These are phyloP conservation scores for Threskiornis aethiopicus DNA, from an alignment of 2,797 vertebrate species.

Conservation along the genomic window DNA sequence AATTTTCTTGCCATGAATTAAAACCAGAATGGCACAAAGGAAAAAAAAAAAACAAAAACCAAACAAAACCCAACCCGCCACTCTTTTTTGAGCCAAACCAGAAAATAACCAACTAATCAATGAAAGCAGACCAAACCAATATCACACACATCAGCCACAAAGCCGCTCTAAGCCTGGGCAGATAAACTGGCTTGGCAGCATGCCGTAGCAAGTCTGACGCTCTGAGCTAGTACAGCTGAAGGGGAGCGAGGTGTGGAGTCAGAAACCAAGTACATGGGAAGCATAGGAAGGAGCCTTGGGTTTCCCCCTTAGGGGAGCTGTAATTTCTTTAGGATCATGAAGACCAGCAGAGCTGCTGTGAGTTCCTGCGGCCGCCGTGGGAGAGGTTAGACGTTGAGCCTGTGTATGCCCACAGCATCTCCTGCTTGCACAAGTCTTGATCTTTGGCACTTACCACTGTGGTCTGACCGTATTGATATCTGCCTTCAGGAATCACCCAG, in stretches of 20 bases:
- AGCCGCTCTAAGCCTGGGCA: not conserved
- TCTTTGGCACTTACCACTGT: not conserved
- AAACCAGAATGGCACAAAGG: not conserved
- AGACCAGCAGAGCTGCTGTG: not conserved
- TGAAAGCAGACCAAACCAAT: not conserved
- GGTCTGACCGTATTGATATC: not conserved
- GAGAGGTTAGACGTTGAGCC: not conserved
- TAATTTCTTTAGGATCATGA: not conserved
- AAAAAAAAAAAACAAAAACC: not conserved
- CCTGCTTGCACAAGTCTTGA: not conserved
- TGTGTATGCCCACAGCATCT: fast-evolving
- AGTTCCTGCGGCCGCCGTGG: fast-evolving
- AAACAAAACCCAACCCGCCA: not conserved
- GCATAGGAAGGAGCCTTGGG: not conserved
- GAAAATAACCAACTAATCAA: not conserved
- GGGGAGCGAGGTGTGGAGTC: not conserved
- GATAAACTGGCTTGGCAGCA: not conserved
- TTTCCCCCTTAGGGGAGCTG: not conserved
- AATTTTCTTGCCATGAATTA: not conserved
- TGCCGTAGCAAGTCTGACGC: not conserved
- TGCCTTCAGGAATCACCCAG: not conserved
- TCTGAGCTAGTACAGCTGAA: not conserved
- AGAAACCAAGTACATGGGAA: not conserved
- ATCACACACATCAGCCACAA: not conserved
- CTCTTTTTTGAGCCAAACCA: not conserved